Evolutionary conservation across 2,113 vertebrate genomes (phyloP).

Genomic region (Pygoscelis adeliae): DNA sequence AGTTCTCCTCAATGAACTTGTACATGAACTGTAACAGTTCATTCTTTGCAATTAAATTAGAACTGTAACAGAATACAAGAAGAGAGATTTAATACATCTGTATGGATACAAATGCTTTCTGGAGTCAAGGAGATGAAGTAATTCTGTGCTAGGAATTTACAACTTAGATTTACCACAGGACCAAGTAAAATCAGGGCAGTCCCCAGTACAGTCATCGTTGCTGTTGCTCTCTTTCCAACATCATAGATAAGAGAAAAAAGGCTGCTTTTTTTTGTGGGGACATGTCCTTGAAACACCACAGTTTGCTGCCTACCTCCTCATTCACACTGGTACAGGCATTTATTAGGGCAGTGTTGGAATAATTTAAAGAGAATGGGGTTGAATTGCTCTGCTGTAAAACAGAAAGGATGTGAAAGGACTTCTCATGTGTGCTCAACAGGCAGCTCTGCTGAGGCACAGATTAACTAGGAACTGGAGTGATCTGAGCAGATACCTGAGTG

Average conservation of each 20-base stretch:
- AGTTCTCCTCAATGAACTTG: not conserved
- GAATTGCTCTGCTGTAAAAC: not conserved
- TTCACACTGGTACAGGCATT: not conserved
- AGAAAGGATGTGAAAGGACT: not conserved
- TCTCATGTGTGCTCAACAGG: not conserved
- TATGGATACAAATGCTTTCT: not conserved
- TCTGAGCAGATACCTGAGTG: not conserved
- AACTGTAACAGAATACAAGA: not conserved
- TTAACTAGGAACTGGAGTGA: not conserved
- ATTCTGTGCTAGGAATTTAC: not conserved
- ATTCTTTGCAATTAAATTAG: not conserved
- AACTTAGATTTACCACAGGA: not conserved
- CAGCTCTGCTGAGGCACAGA: not conserved
- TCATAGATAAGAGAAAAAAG: not conserved
- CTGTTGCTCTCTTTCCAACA: not conserved
- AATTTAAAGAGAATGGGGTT: not conserved
- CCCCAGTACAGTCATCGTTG: accelerated
- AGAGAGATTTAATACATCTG: not conserved
- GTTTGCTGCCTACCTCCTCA: not conserved
- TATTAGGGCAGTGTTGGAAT: not conserved
- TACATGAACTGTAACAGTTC: not conserved
- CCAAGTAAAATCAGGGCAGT: not conserved
- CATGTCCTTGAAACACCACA: not conserved
- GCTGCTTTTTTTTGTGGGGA: accelerated
- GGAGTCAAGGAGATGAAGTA: not conserved